A percentile compares a stretch with the other conserved stretches of the same genome.
Evolutionary conservation across 2,888 invertebrate genomes (phyloP).

Genomic region (Melinaea marsaeus): DNA sequence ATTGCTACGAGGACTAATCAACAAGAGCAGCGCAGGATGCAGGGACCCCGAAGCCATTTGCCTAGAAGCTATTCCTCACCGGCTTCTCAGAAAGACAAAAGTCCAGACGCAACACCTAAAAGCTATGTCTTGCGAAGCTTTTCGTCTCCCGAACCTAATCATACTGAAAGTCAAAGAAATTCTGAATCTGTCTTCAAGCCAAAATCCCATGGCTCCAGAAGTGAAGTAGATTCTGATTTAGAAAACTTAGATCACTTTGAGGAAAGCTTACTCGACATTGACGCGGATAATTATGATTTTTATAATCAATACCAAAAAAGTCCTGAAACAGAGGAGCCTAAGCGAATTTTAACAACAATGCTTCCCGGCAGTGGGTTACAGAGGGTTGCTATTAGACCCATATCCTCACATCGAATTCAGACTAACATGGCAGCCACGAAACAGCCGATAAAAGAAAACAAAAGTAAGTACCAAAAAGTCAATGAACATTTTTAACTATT

Average conservation of each 20-base stretch:
- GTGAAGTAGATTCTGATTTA: constrained; percentile 65
- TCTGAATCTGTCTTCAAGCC: constrained; percentile 62
- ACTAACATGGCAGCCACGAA: neutral
- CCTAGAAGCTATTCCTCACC: constrained; percentile 70
- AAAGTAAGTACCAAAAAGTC: constrained; percentile 43
- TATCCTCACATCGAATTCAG: constrained; percentile 49
- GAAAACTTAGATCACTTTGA: constrained; percentile 69
- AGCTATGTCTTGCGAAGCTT: constrained; percentile 62
- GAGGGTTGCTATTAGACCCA: constrained; percentile 58
- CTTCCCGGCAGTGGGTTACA: constrained; percentile 70
- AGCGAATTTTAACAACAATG: constrained; percentile 58
- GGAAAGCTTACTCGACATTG: constrained; percentile 67
- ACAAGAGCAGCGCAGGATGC: constrained; percentile 59
- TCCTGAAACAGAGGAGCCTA: constrained; percentile 60
- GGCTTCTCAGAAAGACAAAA: constrained; percentile 51
- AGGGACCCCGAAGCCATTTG: constrained; percentile 51
- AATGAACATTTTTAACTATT: neutral
- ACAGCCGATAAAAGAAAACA: constrained; percentile 36
- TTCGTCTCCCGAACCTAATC: constrained; percentile 65
- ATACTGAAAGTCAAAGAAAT: constrained; percentile 53
- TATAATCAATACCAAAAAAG: constrained; percentile 51
- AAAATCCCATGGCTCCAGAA: constrained; percentile 57
- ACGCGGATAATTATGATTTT: constrained; percentile 60
- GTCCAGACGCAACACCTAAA: constrained; percentile 42
- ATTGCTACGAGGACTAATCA: constrained; percentile 64